Evolutionary conservation across 2,888 invertebrate species (phyloP), one percentile per base, ranked within the genome.

Genomic region (Cylindroiulus punctatus): DNA sequence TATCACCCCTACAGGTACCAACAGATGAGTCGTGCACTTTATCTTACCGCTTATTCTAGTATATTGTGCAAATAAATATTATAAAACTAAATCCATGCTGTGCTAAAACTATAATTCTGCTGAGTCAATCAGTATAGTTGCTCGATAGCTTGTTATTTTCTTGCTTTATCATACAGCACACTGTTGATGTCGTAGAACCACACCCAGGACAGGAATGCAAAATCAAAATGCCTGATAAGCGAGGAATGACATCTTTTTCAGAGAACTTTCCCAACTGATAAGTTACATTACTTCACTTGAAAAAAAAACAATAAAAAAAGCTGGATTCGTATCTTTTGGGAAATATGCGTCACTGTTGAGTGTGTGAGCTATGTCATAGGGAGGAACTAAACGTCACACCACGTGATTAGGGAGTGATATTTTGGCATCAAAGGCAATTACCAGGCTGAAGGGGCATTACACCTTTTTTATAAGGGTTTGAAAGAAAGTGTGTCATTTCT

Each of bases 361-460:
- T 36, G 36, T 19, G 19, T 52, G 19, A 42, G 17, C 17, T 44
- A 10, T 12, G 44, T 44, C 44, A 44, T 26, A 10, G 65, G 26
- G 65, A 26, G 65, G n/a, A 65, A 65, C 65, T n/a, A 65, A 65
- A 65, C 65, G 65, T 65, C 65, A 65, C 65, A 22, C 22, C 8
- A 44, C 22, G 65, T 65, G 65, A 22, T 65, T 22, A 65, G 65
- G 65, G 65, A 4, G 65, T 10, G 8, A 22, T 65, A 22, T 65
- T 65, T 65, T 22, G 22, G 22, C 22, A 22, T n/a, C 8, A 65
- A 22, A 65, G 65, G 22, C 65, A 65, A 65, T n/a, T 22, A 22
- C 65, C 22, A 19, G 52, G 52, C 52, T 19, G 52, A 52, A 65
- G 22, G 65, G 22, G 65, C 65, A 65, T 65, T n/a, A n/a, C 52